Percentiles rank a stretch among this genome's conserved stretches.
These are phyloP conservation scores for Epizoanthus rinbou DNA, from an alignment of 92 coral and sea anemone genomes.

Conservation along the genomic window DNA sequence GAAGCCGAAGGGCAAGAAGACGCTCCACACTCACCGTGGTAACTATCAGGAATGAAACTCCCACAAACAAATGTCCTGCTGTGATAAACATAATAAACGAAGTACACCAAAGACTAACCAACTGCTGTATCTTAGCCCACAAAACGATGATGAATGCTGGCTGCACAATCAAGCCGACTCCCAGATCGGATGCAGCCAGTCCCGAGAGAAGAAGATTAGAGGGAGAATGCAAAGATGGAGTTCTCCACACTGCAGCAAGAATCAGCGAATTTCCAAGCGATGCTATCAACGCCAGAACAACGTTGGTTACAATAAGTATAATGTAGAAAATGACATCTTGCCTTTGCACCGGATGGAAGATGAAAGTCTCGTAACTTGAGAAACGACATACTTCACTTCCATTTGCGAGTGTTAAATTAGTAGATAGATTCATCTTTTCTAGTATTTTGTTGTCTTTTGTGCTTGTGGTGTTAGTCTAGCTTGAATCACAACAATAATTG, in stretches of 20 bases:
- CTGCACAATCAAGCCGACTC: not conserved
- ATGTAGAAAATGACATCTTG: not conserved
- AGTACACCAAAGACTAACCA: not conserved
- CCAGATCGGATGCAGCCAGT: conserved; percentile 17
- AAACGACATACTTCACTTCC: not conserved
- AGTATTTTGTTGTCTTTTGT: no score
- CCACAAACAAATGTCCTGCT: not conserved
- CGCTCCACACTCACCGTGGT: not conserved
- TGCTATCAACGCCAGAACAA: not conserved
- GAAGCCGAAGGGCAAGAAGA: not conserved
- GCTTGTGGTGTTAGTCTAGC: no score
- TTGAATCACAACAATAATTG: no score
- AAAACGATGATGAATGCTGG: not conserved
- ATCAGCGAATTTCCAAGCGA: not conserved
- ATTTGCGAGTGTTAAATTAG: not conserved
- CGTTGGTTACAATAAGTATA: not conserved
- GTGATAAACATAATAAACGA: not conserved
- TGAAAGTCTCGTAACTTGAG: not conserved
- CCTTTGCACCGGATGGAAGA: not conserved
- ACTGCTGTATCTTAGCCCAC: not conserved
- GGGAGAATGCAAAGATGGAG: not conserved
- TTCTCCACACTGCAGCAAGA: not conserved
- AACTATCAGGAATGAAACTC: not conserved
- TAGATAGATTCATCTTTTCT: not conserved
- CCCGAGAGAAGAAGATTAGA: conserved; percentile 2